These are phyloP conservation scores for Drosophila bunnanda DNA, from an alignment of 2,888 invertebrate species.

Conservation along the genomic window DNA sequence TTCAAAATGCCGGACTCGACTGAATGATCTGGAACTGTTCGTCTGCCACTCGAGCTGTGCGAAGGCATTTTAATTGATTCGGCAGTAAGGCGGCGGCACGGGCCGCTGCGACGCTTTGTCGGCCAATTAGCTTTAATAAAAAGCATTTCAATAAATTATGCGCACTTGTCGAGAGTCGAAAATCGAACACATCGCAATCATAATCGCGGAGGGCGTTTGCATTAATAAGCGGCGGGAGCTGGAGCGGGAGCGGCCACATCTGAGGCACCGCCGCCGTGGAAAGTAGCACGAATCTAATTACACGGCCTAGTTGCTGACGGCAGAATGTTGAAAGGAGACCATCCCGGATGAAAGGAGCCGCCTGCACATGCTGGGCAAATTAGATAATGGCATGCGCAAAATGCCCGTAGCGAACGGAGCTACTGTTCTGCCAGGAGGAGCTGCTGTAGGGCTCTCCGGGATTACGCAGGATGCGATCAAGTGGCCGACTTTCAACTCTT, in stretches of 20 bases:
- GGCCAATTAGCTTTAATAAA: constrained; percentile 74
- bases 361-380: constrained; percentile 66
- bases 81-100: constrained; percentile 45
- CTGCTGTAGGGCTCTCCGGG: constrained; percentile 38
- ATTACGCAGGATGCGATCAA: constrained; percentile 63
- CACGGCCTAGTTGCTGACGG: constrained; percentile 51
- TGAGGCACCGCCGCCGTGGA: constrained; percentile 61
- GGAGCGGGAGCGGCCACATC: constrained; percentile 51
- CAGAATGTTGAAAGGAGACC: constrained; percentile 35
- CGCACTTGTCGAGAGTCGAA: constrained; percentile 39
- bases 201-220: constrained; percentile 59
- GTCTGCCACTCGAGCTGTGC: constrained; percentile 43
- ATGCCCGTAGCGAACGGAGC: constrained; percentile 38
- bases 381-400: constrained; percentile 79
- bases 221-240: constrained; percentile 51
- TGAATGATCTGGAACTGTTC: constrained; percentile 69
- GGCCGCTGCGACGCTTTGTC: constrained; percentile 51
- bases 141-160: constrained; percentile 71
- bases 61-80: constrained; percentile 70
- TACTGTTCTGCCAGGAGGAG: constrained; percentile 44
- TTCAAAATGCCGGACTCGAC: constrained; percentile 44
- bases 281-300: constrained; percentile 77
- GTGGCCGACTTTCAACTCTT: constrained; percentile 40
- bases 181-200: constrained; percentile 39
- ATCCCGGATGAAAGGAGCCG: constrained; percentile 25